A percentile compares a stretch with the other conserved stretches of the same genome.
Evolutionary conservation across 2,888 invertebrate genomes (phyloP).

Genomic region (Empis stercorea): DNA sequence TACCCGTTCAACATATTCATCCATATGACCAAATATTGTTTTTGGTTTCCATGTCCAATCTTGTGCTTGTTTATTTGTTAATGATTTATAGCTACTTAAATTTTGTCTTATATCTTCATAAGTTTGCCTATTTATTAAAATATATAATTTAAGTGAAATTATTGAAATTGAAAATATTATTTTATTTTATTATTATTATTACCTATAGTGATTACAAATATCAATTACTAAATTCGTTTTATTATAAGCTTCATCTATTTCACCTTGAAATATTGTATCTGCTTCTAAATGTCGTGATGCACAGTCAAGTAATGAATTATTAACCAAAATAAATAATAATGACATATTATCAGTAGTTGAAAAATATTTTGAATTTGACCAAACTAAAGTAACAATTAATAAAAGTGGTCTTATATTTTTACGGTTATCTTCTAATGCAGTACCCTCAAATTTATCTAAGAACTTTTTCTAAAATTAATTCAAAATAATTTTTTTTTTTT

Average conservation of each 20-base stretch:
- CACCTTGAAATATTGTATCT: slow-evolving; percentile 70
- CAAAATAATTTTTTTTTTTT: not conserved
- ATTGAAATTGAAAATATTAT: not conserved
- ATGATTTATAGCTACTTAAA: slow-evolving; percentile 27
- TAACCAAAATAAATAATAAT: slow-evolving; percentile 62
- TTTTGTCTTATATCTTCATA: slow-evolving; percentile 40
- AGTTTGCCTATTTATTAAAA: slow-evolving; percentile 22
- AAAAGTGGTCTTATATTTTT: slow-evolving; percentile 52
- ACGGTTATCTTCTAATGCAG: slow-evolving; percentile 52
- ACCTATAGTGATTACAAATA: slow-evolving; percentile 45
- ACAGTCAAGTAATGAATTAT: slow-evolving; percentile 69
- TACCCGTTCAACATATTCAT: slow-evolving; percentile 49
- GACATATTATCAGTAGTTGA: slow-evolving; percentile 51
- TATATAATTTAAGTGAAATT: not conserved
- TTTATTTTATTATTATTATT: slow-evolving; percentile 14
- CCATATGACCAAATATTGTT: slow-evolving; percentile 54
- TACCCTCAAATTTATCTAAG: slow-evolving; percentile 57
- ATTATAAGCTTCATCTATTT: slow-evolving; percentile 57
- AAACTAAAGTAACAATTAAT: slow-evolving; percentile 68
- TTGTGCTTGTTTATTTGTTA: slow-evolving; percentile 37
- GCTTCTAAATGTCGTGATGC: slow-evolving; percentile 64
- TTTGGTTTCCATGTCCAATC: slow-evolving; percentile 65
- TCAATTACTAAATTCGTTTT: slow-evolving; percentile 43
- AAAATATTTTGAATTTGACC: slow-evolving; percentile 73
- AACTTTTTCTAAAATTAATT: slow-evolving; percentile 34